phyloP scores from a whole-genome alignment of 2,113 vertebrate species.

The Rallus limicola region DNA sequence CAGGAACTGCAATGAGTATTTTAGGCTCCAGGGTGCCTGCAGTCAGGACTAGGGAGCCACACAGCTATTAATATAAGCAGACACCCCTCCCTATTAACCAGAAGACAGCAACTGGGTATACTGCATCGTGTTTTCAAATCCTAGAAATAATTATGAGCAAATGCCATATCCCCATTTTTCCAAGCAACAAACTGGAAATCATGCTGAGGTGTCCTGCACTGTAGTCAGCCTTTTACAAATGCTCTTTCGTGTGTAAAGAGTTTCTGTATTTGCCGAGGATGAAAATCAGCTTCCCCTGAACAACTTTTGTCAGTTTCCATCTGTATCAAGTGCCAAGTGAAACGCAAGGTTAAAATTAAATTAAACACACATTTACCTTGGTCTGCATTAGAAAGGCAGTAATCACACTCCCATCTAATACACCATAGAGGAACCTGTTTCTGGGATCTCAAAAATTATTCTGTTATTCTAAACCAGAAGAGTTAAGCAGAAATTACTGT shows the following conservation, averaged over 20 bases:
- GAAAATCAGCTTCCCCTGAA: slow-evolving; percentile 16
- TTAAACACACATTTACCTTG: neutral
- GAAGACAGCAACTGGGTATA: neutral
- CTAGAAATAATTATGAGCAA: neutral
- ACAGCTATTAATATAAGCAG: neutral
- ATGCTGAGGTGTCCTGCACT: neutral
- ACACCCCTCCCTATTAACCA: neutral
- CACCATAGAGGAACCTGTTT: neutral
- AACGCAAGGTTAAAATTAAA: slow-evolving; percentile 9
- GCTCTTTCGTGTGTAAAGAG: neutral
- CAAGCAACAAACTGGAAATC: neutral
- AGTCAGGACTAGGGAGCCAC: slow-evolving; percentile 17
- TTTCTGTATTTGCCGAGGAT: neutral
- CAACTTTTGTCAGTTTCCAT: slow-evolving; percentile 16
- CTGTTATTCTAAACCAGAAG: neutral
- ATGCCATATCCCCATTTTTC: neutral
- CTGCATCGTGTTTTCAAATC: neutral
- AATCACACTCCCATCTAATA: neutral
- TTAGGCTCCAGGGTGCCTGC: slow-evolving; percentile 37
- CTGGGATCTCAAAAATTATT: neutral
- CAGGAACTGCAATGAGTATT: slow-evolving; percentile 25
- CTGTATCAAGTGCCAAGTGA: slow-evolving; percentile 20
- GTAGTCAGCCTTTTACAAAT: neutral
- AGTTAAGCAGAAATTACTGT: neutral
- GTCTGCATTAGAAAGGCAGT: neutral